A percentile compares a stretch with the other conserved stretches of the same genome.
Evolutionary conservation across 2,113 vertebrate genomes (phyloP).

Genomic region (Mirounga angustirostris): DNA sequence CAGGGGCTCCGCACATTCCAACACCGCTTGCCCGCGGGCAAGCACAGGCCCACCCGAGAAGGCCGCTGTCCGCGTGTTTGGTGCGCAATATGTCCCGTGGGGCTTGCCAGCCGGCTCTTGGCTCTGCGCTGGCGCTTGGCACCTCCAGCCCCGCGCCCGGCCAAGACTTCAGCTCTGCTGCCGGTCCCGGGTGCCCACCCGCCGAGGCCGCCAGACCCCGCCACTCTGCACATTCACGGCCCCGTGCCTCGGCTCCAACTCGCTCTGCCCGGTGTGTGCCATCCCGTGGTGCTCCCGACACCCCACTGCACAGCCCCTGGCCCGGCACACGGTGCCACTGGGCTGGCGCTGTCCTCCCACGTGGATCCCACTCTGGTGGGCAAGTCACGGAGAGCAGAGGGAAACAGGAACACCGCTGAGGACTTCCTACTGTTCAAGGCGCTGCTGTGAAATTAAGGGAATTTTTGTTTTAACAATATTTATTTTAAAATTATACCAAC

Average conservation of each 20-base stretch:
- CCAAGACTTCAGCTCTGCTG: neutral
- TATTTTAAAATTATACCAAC: neutral
- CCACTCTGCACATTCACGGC: neutral
- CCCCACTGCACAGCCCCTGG: accelerated
- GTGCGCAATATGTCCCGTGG: slow-evolving; percentile 83
- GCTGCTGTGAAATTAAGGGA: neutral
- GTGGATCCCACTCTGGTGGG: accelerated
- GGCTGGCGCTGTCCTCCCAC: neutral
- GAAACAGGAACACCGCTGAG: accelerated
- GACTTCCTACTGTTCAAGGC: accelerated
- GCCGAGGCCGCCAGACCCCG: slow-evolving; percentile 11
- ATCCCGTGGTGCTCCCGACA: accelerated
- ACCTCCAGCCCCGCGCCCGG: neutral
- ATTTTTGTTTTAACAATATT: neutral
- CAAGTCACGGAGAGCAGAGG: accelerated
- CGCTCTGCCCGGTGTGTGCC: accelerated
- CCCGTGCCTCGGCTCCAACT: accelerated
- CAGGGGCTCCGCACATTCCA: neutral
- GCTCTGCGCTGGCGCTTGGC: slow-evolving; percentile 80
- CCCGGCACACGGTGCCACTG: accelerated
- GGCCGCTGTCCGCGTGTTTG: slow-evolving; percentile 83
- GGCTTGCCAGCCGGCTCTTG: slow-evolving; percentile 86
- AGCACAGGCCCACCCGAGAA: slow-evolving; percentile 84
- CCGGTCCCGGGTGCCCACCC: neutral
- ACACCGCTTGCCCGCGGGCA: slow-evolving; percentile 81